Evolutionary conservation across 2,888 invertebrate species (phyloP).

Genomic region (Entomobrya proxima): DNA sequence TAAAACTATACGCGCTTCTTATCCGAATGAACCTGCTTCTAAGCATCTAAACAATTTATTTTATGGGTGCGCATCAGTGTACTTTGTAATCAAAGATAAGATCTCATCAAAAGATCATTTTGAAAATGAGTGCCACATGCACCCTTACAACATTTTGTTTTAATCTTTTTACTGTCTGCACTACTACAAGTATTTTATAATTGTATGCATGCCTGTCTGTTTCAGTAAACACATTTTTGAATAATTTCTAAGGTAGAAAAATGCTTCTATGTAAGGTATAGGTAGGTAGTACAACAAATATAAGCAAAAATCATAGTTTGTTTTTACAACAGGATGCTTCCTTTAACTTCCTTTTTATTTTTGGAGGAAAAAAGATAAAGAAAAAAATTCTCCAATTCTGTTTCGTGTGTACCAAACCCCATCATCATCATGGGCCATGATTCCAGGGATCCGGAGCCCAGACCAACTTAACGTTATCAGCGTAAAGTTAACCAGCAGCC

Average conservation of each 20-base stretch:
- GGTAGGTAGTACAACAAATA: too few relatives aligned
- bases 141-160: neutral
- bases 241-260: too few relatives aligned
- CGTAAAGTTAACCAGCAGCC: slow-evolving; percentile 18
- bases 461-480: neutral
- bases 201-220: neutral
- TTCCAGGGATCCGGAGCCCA: neutral
- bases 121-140: neutral
- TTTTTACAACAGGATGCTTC: too few relatives aligned
- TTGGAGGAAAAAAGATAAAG: too few relatives aligned
- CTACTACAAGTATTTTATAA: neutral
- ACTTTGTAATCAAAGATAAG: slow-evolving; percentile 22
- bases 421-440: neutral
- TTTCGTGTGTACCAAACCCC: neutral
- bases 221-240: neutral
- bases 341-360: too few relatives aligned
- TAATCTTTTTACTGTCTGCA: neutral
- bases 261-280: too few relatives aligned
- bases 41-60: neutral
- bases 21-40: neutral
- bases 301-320: too few relatives aligned
- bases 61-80: neutral
- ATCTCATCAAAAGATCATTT: slow-evolving; percentile 56
- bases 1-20: neutral
- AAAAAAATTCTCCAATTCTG: too few relatives aligned